Conservation (phyloP, 2,797 vertebrate species). For the Poeciliopsis turneri region DNA sequence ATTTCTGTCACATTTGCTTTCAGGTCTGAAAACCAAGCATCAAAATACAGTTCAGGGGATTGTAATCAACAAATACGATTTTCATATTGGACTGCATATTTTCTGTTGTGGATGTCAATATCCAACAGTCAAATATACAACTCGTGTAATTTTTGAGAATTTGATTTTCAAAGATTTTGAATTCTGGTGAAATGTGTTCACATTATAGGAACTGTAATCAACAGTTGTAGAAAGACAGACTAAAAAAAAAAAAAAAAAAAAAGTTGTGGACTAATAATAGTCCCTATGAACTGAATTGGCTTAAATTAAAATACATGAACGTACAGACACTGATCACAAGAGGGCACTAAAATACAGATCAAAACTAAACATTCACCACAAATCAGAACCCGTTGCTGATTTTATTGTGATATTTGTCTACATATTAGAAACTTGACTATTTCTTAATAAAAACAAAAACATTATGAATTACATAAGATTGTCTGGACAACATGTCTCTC, state of each 20-base stretch:
- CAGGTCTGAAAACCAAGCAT: background rate
- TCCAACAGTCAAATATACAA: background rate
- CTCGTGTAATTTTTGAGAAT: background rate
- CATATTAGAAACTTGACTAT: background rate
- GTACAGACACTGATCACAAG: slow-evolving; percentile 48
- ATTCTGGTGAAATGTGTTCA: background rate
- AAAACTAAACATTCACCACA: background rate
- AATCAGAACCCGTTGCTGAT: background rate
- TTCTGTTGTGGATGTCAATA: background rate
- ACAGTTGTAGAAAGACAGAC: background rate
- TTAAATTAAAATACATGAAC: background rate
- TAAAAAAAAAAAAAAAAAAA: background rate
- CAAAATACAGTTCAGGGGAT: background rate
- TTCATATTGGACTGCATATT: background rate
- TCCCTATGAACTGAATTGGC: background rate
- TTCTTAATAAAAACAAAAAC: background rate
- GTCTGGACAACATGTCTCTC: too few species aligned
- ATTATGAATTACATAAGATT: too few species aligned
- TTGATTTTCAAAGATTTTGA: background rate
- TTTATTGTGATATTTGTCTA: background rate
- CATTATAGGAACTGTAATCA: background rate
- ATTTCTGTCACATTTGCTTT: background rate
- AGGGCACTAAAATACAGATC: slow-evolving; percentile 45
- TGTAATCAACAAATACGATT: background rate
- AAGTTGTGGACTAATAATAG: background rate